Conservation (phyloP, 1,140 invertebrate species). For the Stenopsyche tienmushanensis region DNA sequence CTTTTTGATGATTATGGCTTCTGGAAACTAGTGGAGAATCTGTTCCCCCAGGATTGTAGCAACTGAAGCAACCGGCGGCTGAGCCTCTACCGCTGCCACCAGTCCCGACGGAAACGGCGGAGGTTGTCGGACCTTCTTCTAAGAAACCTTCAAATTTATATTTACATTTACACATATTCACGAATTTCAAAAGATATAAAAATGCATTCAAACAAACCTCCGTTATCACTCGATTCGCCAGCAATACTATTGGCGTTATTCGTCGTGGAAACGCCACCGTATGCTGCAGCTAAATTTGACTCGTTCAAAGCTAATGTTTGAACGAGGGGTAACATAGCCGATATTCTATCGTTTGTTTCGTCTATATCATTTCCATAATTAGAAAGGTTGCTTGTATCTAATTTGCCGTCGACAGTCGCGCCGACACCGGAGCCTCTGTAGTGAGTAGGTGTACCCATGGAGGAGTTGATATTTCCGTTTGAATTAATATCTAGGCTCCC, state of each 20-base stretch:
- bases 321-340: constrained; percentile 11
- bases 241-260: constrained; percentile 35
- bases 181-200: background rate
- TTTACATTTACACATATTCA: background rate
- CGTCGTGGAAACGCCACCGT: constrained; percentile 19
- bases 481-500: constrained; percentile 16
- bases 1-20: constrained; percentile 33
- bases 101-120: constrained; percentile 2
- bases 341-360: constrained; percentile 9
- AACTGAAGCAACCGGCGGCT: constrained; percentile 38
- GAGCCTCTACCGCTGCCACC: constrained; percentile 30
- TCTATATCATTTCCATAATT: constrained; percentile 27
- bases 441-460: constrained; percentile 10
- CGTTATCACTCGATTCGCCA: constrained; percentile 38
- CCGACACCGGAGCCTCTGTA: constrained; percentile 34
- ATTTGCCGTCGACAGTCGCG: constrained; percentile 8
- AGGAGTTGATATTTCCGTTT: constrained; percentile 11
- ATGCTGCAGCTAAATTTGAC: constrained; percentile 35
- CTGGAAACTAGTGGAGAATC: constrained; percentile 34
- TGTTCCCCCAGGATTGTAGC: constrained; percentile 35
- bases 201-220: constrained; percentile 31
- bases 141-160: constrained; percentile 21
- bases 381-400: constrained; percentile 1
- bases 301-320: constrained; percentile 38
- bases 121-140: constrained; percentile 26